Base-by-base conservation (phyloP, 2,888 invertebrate species). In the Julus scandinavius region DNA sequence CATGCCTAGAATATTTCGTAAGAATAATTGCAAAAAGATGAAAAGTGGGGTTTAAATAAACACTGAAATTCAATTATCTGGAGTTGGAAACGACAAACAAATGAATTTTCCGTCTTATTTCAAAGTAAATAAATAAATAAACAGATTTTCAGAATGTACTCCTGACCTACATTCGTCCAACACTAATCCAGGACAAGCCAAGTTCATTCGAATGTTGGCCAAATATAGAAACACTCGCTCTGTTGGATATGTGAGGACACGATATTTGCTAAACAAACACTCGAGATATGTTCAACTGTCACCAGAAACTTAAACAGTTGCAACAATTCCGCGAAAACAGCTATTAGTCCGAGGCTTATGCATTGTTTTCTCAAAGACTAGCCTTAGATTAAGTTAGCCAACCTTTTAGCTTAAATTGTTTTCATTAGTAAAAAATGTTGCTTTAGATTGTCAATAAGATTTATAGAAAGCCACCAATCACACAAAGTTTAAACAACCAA, bases 91-190 rank as follows among this genome's bases (percentile, higher is more conserved):
- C 1, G n/a, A 63, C n/a, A 20, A 63, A 17, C 63, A n/a, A 17
- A 6, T 6, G 6, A n/a, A 63, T 63, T 63, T n/a, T n/a, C 63
- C n/a, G 13, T 63, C 63, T 63, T 63, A 63, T 63, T 63, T 63
- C 6, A 17, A 63, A 63, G 20, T 63, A n/a, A 63, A 63, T 63
- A 63, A 63, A 63, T n/a, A 17, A 63, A 63, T 63, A 17, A 15
- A n/a, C 7, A 2, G 7, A 7, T n/a, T n/a, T n/a, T 2, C 63
- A 63, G n/a, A 15, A n/a, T 63, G 17, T 63, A n/a, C 17, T 15
- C 63, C n/a, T n/a, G 63, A 63, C 63, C 63, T n/a, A 63, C n/a
- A 63, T 63, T 63, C 63, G 63, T 63, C 17, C 63, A 63, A 63
- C 4, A 63, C 17, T 63, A 63, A 63, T 63, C 63, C 63, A n/a